A percentile compares a stretch with the other conserved stretches of the same genome.
These are phyloP conservation scores for Platichthys flesus DNA, from an alignment of 2,113 vertebrate genomes.

Conservation along the genomic window DNA sequence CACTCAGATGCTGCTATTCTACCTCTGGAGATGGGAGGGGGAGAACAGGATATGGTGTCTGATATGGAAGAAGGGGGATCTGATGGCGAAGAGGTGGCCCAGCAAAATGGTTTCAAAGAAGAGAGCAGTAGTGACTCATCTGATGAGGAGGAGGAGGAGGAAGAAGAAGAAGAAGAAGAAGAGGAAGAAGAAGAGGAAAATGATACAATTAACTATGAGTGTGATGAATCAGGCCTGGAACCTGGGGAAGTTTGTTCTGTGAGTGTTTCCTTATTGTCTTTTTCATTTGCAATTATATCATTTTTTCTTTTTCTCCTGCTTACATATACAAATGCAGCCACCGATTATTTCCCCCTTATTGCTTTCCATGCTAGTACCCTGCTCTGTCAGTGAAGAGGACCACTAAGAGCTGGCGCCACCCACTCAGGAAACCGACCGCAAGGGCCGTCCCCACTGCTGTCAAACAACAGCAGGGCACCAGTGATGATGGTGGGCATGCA, in stretches of 20 bases:
- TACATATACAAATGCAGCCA: background rate
- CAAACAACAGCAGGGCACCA: conserved; percentile 90
- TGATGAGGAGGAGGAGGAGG: conserved; percentile 70
- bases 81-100: conserved; percentile 56
- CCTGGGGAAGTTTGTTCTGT: conserved; percentile 81
- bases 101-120: conserved; percentile 56
- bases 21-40: conserved; percentile 24
- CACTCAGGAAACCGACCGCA: conserved; percentile 86
- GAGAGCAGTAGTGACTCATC: conserved; percentile 73
- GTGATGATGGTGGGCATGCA: conserved; percentile 88
- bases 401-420: conserved; percentile 85
- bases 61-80: conserved; percentile 68
- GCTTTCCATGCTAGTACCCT: conserved; percentile 67
- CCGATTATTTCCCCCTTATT: conserved; percentile 13
- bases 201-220: conserved; percentile 76
- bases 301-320: conserved; percentile 2
- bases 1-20: conserved; percentile 25
- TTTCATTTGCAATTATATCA: background rate
- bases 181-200: conserved; percentile 64
- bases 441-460: conserved; percentile 91
- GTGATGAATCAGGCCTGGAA: conserved; percentile 80
- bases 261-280: conserved; percentile 44
- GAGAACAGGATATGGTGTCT: conserved; percentile 47
- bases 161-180: conserved; percentile 55
- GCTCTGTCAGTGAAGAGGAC: conserved; percentile 75